A percentile compares a stretch with the other conserved stretches of the same genome.
phyloP scores from a whole-genome alignment of 2,888 invertebrate species.

The Cheilosia pagana region DNA sequence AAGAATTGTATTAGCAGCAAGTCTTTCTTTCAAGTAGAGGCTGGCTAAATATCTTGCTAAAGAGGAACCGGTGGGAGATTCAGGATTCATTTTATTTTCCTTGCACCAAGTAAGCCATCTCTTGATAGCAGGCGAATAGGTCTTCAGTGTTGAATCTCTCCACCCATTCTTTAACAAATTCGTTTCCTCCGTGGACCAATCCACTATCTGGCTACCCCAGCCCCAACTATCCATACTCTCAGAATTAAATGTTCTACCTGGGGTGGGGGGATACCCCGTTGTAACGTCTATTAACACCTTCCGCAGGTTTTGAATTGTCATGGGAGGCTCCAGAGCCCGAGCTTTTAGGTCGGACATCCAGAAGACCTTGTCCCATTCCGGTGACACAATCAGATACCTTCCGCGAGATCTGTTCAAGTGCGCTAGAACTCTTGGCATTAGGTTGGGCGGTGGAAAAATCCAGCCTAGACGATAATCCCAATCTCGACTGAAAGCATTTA shows the following conservation, averaged over 20 bases:
- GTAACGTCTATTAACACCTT: conserved; percentile 8
- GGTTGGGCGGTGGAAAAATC: conserved; percentile 35
- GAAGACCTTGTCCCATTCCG: conserved; percentile 30
- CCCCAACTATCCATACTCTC: conserved; percentile 27
- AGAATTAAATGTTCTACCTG: conserved; percentile 34
- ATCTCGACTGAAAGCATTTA: conserved; percentile 19
- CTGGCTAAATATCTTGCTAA: no score
- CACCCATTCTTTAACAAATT: no score
- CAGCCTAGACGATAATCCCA: conserved; percentile 18
- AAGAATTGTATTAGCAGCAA: no score
- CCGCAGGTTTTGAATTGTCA: no score
- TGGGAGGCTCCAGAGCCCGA: neutral
- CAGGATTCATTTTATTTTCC: no score
- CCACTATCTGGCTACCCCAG: no score
- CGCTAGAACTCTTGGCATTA: conserved; percentile 33
- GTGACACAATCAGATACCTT: conserved; percentile 24
- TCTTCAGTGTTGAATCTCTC: no score
- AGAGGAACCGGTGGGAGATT: no score
- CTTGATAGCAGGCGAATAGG: no score
- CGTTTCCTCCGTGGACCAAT: no score
- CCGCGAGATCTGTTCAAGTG: conserved; percentile 37
- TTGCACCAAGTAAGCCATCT: no score
- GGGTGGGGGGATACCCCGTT: conserved; percentile 6
- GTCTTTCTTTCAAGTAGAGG: no score
- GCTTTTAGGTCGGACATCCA: conserved; percentile 32